Percentiles rank a stretch among this genome's conserved stretches.
Conservation (phyloP, 2,113 vertebrate species). For the Percopsis transmontana region DNA sequence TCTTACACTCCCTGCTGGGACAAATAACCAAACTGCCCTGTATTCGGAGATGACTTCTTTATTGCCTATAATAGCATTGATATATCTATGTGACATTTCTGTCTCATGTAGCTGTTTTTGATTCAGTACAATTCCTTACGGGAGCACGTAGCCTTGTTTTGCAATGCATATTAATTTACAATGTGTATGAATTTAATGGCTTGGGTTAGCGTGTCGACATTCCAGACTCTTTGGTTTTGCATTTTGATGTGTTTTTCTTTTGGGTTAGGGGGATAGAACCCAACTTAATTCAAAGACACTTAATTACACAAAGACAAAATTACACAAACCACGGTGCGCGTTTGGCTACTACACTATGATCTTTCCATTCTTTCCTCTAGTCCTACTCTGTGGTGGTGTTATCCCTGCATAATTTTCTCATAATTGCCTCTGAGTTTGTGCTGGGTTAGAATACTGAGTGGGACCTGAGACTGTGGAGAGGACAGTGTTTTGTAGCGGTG, state of each 20-base stretch:
- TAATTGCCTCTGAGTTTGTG: slow-evolving; percentile 35
- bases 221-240: slow-evolving; percentile 23
- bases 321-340: slow-evolving; percentile 13
- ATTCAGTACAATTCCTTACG: slow-evolving; percentile 33
- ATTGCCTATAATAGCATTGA: slow-evolving; percentile 20
- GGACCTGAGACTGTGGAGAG: slow-evolving; percentile 30
- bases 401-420: slow-evolving; percentile 38
- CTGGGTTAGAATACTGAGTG: slow-evolving; percentile 38
- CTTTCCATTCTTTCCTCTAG: slow-evolving; percentile 23
- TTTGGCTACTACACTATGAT: slow-evolving; percentile 12
- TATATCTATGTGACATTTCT: slow-evolving; percentile 20
- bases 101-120: neutral
- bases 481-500: slow-evolving; percentile 21
- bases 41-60: slow-evolving; percentile 21
- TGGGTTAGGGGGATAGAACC: neutral
- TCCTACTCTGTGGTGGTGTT: slow-evolving; percentile 27
- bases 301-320: slow-evolving; percentile 31
- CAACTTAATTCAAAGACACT: slow-evolving; percentile 24
- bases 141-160: slow-evolving; percentile 23
- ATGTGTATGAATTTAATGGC: slow-evolving; percentile 29
- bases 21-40: slow-evolving; percentile 21
- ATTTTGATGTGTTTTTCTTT: slow-evolving; percentile 26
- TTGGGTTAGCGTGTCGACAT: slow-evolving; percentile 22
- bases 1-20: slow-evolving; percentile 25
- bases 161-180: slow-evolving; percentile 37